Evolutionary conservation across 2,888 invertebrate species (phyloP), one percentile per base, ranked within the genome.

Genomic region (Tipula helvola): DNA sequence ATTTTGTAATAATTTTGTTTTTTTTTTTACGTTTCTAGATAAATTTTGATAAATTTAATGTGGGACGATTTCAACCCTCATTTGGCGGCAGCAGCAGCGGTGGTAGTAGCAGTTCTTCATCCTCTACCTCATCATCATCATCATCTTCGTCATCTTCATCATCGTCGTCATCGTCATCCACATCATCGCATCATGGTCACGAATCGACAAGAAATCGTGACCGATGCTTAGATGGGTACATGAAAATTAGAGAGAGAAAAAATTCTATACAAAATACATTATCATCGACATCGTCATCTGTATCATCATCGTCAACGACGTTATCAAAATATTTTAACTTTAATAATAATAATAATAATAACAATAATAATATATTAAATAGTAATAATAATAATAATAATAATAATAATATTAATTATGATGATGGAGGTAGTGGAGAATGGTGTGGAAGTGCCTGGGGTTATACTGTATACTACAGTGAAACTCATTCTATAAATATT

Each of bases 361-460:
- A 44, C 13, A 41, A 18, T 12, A 41, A 85, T 18, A 85, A 41
- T 41, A 42, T 36, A 28, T 44, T 44, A 28, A 86, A 44, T 86
- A 86, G 85, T 86, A 86, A 28, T 86, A 86, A 18, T 44, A 86
- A 44, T 44, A 86, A 44, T 44, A 86, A 42, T 42, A 28, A 42
- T 42, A 44, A 44, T 47, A 42, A 44, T 86, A 44, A 44, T 86
- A 86, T 44, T 86, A 47, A 36, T 86, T 13, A 44, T 41, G 86
- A 39, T 0, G 94, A 95, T 7, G 94, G 95, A 3, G 96, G 96
- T 7, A 94, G 95, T 4, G 96, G 96, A 5, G 95, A 95, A 90
- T 96, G 96, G 96, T 96, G 96, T 89, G 96, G 96, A 84, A 95
- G 95, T 83, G 96, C 96, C 0, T 96, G 96, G 95, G 96, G 96